These are phyloP conservation scores for Phalera bucephala DNA, from an alignment of 2,888 invertebrate species.

Conservation along the genomic window DNA sequence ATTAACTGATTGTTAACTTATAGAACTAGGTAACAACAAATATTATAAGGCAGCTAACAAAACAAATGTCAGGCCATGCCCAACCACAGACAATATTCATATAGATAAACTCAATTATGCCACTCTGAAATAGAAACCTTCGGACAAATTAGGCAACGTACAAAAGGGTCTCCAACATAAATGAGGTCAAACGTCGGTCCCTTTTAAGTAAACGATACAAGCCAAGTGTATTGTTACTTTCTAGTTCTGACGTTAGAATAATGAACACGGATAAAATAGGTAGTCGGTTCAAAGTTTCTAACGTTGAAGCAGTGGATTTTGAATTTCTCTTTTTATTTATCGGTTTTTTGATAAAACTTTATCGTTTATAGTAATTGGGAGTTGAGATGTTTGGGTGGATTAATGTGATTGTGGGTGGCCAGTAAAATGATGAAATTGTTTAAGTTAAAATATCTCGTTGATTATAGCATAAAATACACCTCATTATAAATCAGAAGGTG, in stretches of 20 bases:
- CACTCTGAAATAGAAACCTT: conserved; percentile 26
- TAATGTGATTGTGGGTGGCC: too few relatives aligned
- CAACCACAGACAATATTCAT: conserved; percentile 28
- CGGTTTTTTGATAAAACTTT: neutral
- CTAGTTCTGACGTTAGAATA: conserved; percentile 22
- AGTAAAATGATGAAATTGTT: too few relatives aligned
- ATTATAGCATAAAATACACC: too few relatives aligned
- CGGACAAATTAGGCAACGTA: conserved; percentile 31
- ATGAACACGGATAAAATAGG: conserved; percentile 23
- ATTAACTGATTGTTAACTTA: too few relatives aligned
- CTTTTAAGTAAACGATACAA: conserved; percentile 30
- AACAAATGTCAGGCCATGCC: conserved; percentile 20
- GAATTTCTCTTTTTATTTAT: conserved; percentile 18
- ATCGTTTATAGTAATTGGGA: neutral
- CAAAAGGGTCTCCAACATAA: conserved; percentile 19
- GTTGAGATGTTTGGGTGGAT: too few relatives aligned
- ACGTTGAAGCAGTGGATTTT: conserved; percentile 21
- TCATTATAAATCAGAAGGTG: too few relatives aligned
- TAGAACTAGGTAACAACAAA: too few relatives aligned
- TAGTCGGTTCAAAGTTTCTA: conserved; percentile 7
- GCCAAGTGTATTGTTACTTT: conserved; percentile 24
- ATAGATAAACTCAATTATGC: conserved; percentile 33
- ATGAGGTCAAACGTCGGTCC: conserved; percentile 34
- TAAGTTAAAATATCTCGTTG: too few relatives aligned
- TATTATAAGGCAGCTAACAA: too few relatives aligned